phyloP scores from a whole-genome alignment of 2,113 vertebrate genomes.

The Alectura lathami region DNA sequence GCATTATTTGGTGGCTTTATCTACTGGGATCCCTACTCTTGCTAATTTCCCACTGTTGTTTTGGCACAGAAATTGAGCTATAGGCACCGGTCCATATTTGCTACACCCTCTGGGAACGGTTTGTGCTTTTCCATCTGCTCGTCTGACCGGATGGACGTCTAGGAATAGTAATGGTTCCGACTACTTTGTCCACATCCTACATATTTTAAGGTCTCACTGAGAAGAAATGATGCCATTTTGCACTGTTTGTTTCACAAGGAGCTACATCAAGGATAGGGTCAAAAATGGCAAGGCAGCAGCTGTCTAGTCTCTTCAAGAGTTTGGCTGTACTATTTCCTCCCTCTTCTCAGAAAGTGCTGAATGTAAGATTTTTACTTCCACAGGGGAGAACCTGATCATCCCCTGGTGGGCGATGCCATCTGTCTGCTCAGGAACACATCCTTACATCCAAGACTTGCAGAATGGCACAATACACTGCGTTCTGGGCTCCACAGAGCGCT shows the following conservation, averaged over 20 bases:
- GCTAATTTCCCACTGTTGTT: not conserved
- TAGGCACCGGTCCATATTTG: constrained; percentile 57
- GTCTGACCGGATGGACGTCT: constrained; percentile 54
- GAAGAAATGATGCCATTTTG: not conserved
- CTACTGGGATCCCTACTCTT: constrained; percentile 11
- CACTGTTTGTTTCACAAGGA: not conserved
- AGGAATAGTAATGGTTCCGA: constrained; percentile 26
- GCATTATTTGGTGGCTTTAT: not conserved
- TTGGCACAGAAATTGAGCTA: constrained; percentile 7
- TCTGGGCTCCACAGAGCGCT: not conserved
- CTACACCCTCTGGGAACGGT: constrained; percentile 10
- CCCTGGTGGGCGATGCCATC: constrained; percentile 47
- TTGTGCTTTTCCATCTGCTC: constrained; percentile 68
- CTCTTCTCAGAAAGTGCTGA: constrained; percentile 44
- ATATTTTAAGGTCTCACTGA: not conserved
- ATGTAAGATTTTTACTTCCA: constrained; percentile 2
- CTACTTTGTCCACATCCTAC: not conserved
- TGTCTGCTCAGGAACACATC: constrained; percentile 45
- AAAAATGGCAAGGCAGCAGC: constrained; percentile 29
- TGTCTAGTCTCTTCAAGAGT: constrained; percentile 16
- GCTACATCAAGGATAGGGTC: not conserved
- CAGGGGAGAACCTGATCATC: constrained; percentile 29
- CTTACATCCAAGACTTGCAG: not conserved
- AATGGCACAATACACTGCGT: not conserved
- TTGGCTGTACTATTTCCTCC: not conserved